These are phyloP conservation scores for Drosophila heteroneura DNA, from an alignment of 2,888 invertebrate genomes.

Conservation along the genomic window DNA sequence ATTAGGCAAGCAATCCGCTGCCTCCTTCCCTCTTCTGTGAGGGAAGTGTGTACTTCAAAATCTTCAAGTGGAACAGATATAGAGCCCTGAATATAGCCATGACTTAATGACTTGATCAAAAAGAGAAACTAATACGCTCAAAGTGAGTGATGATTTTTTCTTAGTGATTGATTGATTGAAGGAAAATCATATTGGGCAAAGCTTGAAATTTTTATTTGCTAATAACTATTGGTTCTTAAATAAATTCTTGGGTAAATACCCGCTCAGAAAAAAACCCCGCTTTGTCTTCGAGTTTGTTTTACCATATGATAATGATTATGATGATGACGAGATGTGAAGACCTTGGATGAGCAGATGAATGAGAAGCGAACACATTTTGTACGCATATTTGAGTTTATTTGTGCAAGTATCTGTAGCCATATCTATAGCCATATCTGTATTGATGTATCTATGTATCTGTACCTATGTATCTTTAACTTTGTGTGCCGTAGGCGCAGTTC, in stretches of 20 bases:
- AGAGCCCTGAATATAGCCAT: slow-evolving; percentile 17
- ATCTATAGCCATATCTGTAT: slow-evolving; percentile 1
- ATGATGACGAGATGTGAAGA: slow-evolving; percentile 19
- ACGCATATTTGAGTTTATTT: slow-evolving; percentile 28
- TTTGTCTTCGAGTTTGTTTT: slow-evolving; percentile 34
- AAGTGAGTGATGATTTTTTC: slow-evolving; percentile 1
- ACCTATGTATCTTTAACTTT: not conserved
- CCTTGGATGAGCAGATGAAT: slow-evolving; percentile 35
- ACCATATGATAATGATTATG: slow-evolving; percentile 30
- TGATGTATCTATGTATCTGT: not conserved
- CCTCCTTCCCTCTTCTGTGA: not conserved
- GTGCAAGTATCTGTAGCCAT: slow-evolving; percentile 11
- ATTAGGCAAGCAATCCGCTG: slow-evolving; percentile 18
- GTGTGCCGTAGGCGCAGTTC: slow-evolving; percentile 67
- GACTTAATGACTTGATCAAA: slow-evolving; percentile 9
- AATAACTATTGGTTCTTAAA: slow-evolving; percentile 1
- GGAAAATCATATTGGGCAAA: not conserved
- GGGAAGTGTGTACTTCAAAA: not conserved
- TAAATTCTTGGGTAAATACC: slow-evolving; percentile 16
- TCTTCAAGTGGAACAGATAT: slow-evolving; percentile 8
- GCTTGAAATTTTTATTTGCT: not conserved
- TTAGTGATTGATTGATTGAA: not conserved
- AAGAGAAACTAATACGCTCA: slow-evolving; percentile 30
- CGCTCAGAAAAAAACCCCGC: slow-evolving; percentile 1
- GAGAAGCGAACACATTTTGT: slow-evolving; percentile 25